Evolutionary conservation across 2,888 invertebrate species (phyloP), one percentile per base, ranked within the genome.

Genomic region (Gymnosoma rotundatum): DNA sequence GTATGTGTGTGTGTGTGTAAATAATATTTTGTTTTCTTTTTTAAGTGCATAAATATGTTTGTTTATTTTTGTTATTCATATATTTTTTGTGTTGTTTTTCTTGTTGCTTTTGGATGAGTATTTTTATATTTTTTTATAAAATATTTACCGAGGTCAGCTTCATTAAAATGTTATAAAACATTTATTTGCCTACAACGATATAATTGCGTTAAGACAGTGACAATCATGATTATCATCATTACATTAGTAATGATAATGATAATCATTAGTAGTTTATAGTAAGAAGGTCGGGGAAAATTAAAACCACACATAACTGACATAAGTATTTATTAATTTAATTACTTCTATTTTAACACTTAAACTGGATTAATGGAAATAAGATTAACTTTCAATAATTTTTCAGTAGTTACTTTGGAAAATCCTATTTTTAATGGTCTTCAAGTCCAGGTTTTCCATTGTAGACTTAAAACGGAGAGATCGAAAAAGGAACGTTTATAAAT

Each of bases 81-180:
- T 74, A 21, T 45, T 73, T 73, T 50, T 63, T 38, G 6, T 6
- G n/a, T 36, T 48, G n/a, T 64, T 48, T 16, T 32, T 56, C 20
- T 38, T 82, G 36, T 61, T 76, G 18, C 60, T 69, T 60, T 61
- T 48, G n/a, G 60, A 63, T 52, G 54, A 78, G 50, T 78, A 69
- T 61, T 61, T 78, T 54, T 63, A 50, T 61, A 42, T 45, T 70
- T 32, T 78, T 70, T 82, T 79, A 86, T 86, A 73, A 87, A 86
- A 87, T 83, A 87, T 87, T 87, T 81, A 86, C 86, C 87, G 87
- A 87, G 87, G 87, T 87, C 87, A 87, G 85, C 86, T 86, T 86
- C 86, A 86, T 87, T 87, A 87, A 87, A 87, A 83, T 86, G 83
- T 80, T 83, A 87, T 87, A 86, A 86, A 87, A 86, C 85, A 87